phyloP scores from a whole-genome alignment of 1,140 invertebrate species.

The Phymorhynchus buccinoides region DNA sequence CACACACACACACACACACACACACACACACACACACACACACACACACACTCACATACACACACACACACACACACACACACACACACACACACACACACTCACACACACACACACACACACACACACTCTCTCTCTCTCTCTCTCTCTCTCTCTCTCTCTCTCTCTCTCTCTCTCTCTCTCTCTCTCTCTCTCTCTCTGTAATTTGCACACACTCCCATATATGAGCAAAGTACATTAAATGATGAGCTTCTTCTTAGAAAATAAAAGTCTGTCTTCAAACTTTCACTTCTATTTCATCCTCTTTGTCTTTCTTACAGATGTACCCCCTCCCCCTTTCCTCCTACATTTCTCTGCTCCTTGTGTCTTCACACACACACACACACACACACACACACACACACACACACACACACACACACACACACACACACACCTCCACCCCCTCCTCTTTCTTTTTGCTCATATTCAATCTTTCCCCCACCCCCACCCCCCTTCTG shows the following conservation, averaged over 20 bases:
- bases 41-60: too few relatives aligned
- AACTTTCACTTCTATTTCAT: too few relatives aligned
- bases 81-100: neutral
- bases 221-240: too few relatives aligned
- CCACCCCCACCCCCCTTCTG: neutral
- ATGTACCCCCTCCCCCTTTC: too few relatives aligned
- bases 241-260: neutral
- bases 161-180: neutral
- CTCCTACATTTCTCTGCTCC: too few relatives aligned
- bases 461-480: neutral
- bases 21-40: neutral
- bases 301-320: too few relatives aligned
- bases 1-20: neutral
- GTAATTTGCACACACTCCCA: neutral
- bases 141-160: conserved; percentile 10
- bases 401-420: conserved; percentile 25
- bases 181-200: conserved; percentile 5
- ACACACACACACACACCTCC: conserved; percentile 25
- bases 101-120: neutral
- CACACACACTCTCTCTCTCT: neutral
- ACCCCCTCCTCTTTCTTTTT: neutral
- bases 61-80: neutral
- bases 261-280: too few relatives aligned
- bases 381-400: conserved; percentile 23
- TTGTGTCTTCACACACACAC: neutral